phyloP scores from a whole-genome alignment of 2,113 vertebrate genomes.

The Acanthochromis polyacanthus region DNA sequence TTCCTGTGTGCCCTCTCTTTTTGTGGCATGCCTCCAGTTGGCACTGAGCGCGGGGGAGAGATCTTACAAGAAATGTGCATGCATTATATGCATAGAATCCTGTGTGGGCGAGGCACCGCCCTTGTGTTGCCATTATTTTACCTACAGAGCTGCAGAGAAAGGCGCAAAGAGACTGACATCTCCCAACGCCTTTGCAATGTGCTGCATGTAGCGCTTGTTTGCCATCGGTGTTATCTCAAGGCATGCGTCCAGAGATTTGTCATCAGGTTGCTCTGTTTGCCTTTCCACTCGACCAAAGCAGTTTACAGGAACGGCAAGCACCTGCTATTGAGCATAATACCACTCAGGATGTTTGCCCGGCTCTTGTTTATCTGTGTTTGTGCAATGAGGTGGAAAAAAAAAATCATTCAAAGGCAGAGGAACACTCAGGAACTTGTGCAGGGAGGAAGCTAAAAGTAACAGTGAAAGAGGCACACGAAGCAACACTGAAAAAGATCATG shows the following conservation, averaged over 20 bases:
- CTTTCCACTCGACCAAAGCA: constrained; percentile 62
- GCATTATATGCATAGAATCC: constrained; percentile 22
- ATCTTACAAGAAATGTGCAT: constrained; percentile 33
- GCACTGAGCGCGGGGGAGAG: constrained; percentile 19
- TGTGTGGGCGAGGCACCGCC: constrained; percentile 28
- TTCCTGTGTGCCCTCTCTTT: neutral
- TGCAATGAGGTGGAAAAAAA: constrained; percentile 28
- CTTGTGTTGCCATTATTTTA: constrained; percentile 1
- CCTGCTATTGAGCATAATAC: constrained; percentile 63
- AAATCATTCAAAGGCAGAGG: constrained; percentile 29
- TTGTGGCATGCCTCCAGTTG: constrained; percentile 40
- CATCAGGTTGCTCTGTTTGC: constrained; percentile 64
- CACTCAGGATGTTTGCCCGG: constrained; percentile 71
- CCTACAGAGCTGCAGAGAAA: constrained; percentile 5
- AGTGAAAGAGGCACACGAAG: constrained; percentile 26
- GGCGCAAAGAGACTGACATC: constrained; percentile 20
- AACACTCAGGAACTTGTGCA: constrained; percentile 37
- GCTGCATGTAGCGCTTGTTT: constrained; percentile 47
- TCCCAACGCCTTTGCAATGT: constrained; percentile 17
- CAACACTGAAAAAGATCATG: constrained; percentile 19
- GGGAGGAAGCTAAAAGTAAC: constrained; percentile 42
- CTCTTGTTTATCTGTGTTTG: constrained; percentile 74
- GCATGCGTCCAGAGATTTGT: constrained; percentile 61
- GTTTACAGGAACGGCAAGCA: constrained; percentile 61
- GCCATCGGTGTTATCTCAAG: constrained; percentile 52